Base-by-base conservation (phyloP, 2,113 vertebrate species). In the Delphinapterus leucas region DNA sequence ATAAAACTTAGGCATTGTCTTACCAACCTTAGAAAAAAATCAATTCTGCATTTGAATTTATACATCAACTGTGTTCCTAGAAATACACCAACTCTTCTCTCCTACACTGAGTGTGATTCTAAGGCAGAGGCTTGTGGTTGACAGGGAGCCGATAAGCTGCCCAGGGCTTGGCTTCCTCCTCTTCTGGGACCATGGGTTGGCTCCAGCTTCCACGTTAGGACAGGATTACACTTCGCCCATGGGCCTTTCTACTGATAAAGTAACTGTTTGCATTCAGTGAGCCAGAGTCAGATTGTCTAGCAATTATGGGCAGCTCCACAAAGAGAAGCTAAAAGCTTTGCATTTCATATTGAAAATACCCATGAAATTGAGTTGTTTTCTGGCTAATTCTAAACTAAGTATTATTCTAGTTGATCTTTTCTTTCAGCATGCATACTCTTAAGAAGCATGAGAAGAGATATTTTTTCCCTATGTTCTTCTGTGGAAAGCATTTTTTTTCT, bases 181-280 rank as follows among this genome's bases (percentile, higher is more conserved):
- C 28, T 12, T 58, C 11, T 68, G 44, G 55, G 58, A 80, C 6
- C 17, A 28, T 3, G 76, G 20, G 7, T n/a, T 61, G 74, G 81
- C 65, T 55, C 38, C 68, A 14, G 53, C 67, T 26, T 94, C 28
- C 33, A 1, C 58, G 7, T 83, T 71, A 90, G 25, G 18, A 84
- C 2, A 21, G 11, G 33, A 70, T 87, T 74, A 91, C 90, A 25
- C 41, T 4, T 53, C 44, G n/a, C 41, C 67, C 77, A 14, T 1
- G 13, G 17, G 76, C 14, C 23, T 93, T 91, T 73, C 38, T 58
- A n/a, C 6, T 93, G 93, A 70, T 85, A 94, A 90, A 87, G 21
- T 97, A 98, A 98, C 71, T 71, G 13, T 68, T 91, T 95, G 73
- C 49, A 85, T 53, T 94, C 88, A 93, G 11, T 93, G 82, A 96